Conservation (phyloP, 2,113 vertebrate species). For the Oreochromis aureus region DNA sequence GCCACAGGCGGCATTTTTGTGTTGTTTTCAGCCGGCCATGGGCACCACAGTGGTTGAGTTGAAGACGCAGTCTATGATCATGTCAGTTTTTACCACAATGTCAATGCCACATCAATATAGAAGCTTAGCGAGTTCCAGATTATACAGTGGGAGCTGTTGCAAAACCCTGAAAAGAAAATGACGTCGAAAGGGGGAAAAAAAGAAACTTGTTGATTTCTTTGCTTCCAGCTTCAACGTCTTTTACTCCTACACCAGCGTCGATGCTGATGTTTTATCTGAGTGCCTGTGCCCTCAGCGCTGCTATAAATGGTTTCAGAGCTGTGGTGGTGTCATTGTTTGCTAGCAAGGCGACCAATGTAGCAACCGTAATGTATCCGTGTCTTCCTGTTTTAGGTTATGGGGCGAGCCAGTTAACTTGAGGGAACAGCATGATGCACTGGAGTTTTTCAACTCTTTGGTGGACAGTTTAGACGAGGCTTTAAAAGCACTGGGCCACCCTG, state of each 20-base stretch:
- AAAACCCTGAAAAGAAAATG: background rate
- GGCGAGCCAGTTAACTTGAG: slow-evolving; percentile 97
- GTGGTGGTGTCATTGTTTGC: background rate
- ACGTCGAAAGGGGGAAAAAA: background rate
- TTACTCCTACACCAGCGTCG: background rate
- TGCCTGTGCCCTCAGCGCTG: background rate
- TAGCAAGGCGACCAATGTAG: background rate
- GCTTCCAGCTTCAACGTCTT: background rate
- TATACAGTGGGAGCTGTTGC: background rate
- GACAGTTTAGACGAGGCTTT: slow-evolving; percentile 99
- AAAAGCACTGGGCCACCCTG: slow-evolving; percentile 95
- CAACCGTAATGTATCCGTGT: background rate
- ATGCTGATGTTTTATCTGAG: background rate
- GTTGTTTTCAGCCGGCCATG: background rate
- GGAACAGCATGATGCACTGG: slow-evolving; percentile 97
- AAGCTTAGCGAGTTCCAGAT: background rate
- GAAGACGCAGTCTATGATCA: background rate
- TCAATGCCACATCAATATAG: background rate
- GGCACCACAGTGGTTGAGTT: background rate
- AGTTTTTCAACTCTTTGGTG: slow-evolving; percentile 99
- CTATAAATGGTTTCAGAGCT: background rate
- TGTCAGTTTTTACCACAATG: background rate
- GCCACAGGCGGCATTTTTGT: background rate
- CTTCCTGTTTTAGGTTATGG: slow-evolving; percentile 82
- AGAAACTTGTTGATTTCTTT: background rate